Base-by-base conservation (phyloP, 2,797 vertebrate species). In the Alfaro cultratus region DNA sequence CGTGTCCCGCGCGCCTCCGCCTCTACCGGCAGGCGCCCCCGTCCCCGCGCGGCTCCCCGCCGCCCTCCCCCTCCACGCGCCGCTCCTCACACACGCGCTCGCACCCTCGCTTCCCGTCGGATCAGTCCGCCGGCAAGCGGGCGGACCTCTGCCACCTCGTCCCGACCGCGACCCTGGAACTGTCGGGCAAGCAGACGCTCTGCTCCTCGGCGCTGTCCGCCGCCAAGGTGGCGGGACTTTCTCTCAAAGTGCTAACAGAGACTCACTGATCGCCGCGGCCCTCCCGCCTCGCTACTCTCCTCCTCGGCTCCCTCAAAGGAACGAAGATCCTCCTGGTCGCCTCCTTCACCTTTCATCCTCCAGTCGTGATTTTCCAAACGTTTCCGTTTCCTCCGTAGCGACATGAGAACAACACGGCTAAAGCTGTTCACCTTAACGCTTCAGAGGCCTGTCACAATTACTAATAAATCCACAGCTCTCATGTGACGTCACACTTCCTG, bases 151-250 rank as follows among this genome's bases (percentile, higher is more conserved):
- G 72, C 23, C 89, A 70, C 29, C 81, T 78, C 81, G 0, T 60
- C 55, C 89, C 41, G 3, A 71, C 82, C 81, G 53, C 90, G 12
- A 85, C 85, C 85, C 86, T 64, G 82, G 92, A 89, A 85, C 91
- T 87, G 85, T 88, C 88, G 85, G 57, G 80, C 85, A 92, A 80
- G 85, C 95, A 94, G 94, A 92, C 94, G 84, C 89, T 86, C 89
- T 43, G 91, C 93, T 79, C 90, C 87, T 86, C 82, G 67, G 62
- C 79, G 49, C 89, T 92, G 93, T 92, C 92, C 8, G 79, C 86
- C 49, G 82, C 94, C 88, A 94, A 92, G 88, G 84, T 95, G 21
- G 76, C 93, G 36, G 94, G 94, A 95, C 96, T 93, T 75, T 92
- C 92, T 76, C 74, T 94, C 75, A 93, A 91, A 93, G 91, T 92